These are phyloP conservation scores for Parascotia fuliginaria DNA, from an alignment of 2,888 invertebrate species.

Conservation along the genomic window DNA sequence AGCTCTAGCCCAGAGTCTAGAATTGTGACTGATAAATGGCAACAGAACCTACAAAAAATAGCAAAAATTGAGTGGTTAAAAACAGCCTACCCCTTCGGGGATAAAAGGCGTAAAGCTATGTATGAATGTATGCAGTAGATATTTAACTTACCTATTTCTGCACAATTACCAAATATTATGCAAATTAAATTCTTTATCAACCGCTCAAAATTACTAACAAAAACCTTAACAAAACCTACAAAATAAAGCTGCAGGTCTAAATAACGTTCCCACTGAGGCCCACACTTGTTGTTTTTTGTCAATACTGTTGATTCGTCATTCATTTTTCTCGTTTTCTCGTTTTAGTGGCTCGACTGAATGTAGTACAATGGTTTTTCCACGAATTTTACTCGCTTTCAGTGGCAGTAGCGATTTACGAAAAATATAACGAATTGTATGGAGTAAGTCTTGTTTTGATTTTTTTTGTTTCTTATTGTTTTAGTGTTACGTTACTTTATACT, in stretches of 20 bases:
- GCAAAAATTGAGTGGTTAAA: too few relatives aligned
- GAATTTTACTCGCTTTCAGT: constrained; percentile 50
- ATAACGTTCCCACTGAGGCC: constrained; percentile 36
- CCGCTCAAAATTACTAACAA: too few relatives aligned
- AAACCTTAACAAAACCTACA: constrained; percentile 7
- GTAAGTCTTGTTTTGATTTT: constrained; percentile 7
- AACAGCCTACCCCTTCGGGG: too few relatives aligned
- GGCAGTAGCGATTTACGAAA: constrained; percentile 51
- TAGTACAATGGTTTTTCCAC: constrained; percentile 48
- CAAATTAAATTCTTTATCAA: too few relatives aligned
- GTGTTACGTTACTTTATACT: too few relatives aligned
- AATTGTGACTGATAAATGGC: too few relatives aligned
- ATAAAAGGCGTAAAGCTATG: too few relatives aligned
- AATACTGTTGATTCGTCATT: constrained; percentile 31
- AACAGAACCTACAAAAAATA: too few relatives aligned
- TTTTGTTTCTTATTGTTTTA: background rate
- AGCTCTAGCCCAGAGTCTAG: too few relatives aligned
- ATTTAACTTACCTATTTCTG: too few relatives aligned
- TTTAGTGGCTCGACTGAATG: constrained; percentile 29
- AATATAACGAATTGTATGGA: constrained; percentile 30
- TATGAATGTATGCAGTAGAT: too few relatives aligned
- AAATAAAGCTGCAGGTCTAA: constrained; percentile 23
- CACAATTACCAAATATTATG: too few relatives aligned
- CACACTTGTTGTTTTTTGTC: constrained; percentile 52
- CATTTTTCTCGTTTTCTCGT: constrained; percentile 38